Base-by-base conservation (phyloP, 2,113 vertebrate species). In the Pomatorhinus ruficollis region DNA sequence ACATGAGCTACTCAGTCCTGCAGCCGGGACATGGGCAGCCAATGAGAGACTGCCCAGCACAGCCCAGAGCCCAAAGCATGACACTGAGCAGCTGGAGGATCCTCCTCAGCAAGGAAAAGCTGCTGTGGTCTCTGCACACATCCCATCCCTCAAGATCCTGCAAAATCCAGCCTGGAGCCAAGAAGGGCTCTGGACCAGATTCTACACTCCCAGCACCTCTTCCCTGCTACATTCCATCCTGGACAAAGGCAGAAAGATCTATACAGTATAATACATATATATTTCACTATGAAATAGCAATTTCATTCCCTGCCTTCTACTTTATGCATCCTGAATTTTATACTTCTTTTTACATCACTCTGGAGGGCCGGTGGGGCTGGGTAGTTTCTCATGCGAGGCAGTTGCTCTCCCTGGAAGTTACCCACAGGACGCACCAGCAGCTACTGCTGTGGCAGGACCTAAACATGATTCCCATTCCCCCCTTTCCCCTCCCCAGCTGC, bases 261-360 rank as follows among this genome's bases (percentile, higher is more conserved):
- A 47, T 77, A 95, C 85, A 94, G 59, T 96, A 93, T 91, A 80
- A 89, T 91, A 96, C 90, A 96, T 91, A 96, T 96, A 97, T 95
- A 97, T 97, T 97, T 97, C 96, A 97, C 96, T 97, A 96, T 96
- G 96, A 97, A 97, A 97, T 91, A 97, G 88, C 90, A 90, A 71
- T 93, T 97, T 94, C 71, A 80, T 87, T 93, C 93, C 95, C 95
- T 93, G 96, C 95, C 93, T 93, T 94, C 96, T 95, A 90, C 88
- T 80, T 47, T 42, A 40, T 49, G 86, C 93, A 90, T 83, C 92
- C 83, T 64, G 66, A 69, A 70, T 49, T 69, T 69, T 57, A 74
- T 33, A 12, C 47, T 84, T 8, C 39, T 89, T 68, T 66, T 47
- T 54, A 69, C 33, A 33, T 56, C 42, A 28, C 47, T 52, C 88